phyloP scores from a whole-genome alignment of 2,888 invertebrate species.

The Gymnosoma rotundatum region DNA sequence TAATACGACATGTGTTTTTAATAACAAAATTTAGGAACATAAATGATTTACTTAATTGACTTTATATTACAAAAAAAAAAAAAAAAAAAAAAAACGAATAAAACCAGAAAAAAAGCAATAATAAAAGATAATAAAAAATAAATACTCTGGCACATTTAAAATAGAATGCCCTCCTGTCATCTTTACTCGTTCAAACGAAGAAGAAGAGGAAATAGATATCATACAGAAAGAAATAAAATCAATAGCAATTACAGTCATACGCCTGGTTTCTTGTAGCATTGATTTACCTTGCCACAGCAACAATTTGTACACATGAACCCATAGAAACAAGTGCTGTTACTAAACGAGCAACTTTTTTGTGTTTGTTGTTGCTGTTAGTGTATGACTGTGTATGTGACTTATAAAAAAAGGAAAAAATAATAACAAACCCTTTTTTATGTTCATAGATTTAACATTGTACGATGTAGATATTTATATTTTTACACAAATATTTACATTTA shows the following conservation, averaged over 20 bases:
- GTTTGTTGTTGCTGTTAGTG: not conserved
- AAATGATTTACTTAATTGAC: slow-evolving; percentile 34
- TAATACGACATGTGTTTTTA: not conserved
- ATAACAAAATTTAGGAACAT: not conserved
- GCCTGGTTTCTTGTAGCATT: slow-evolving; percentile 1
- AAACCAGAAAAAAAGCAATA: too few relatives aligned
- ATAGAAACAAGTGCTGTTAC: slow-evolving; percentile 57
- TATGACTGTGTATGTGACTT: not conserved
- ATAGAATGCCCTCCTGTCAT: not conserved
- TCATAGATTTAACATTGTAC: not conserved
- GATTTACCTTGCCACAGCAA: slow-evolving; percentile 51
- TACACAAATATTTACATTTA: not conserved
- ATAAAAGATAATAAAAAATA: too few relatives aligned
- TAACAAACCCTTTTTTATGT: not conserved
- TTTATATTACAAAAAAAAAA: not conserved
- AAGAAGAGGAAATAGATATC: too few relatives aligned
- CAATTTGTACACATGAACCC: slow-evolving; percentile 52
- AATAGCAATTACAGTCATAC: slow-evolving; percentile 43
- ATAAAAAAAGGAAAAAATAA: not conserved
- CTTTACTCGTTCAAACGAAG: not conserved
- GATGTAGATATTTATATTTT: not conserved
- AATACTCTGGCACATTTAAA: not conserved
- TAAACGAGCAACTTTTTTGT: slow-evolving; percentile 27
- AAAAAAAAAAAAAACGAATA: not conserved
- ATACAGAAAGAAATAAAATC: slow-evolving; percentile 21